Percentiles rank a stretch among this genome's conserved stretches.
These are phyloP conservation scores for Prionailurus viverrinus DNA, from an alignment of 2,113 vertebrate species.

Conservation along the genomic window DNA sequence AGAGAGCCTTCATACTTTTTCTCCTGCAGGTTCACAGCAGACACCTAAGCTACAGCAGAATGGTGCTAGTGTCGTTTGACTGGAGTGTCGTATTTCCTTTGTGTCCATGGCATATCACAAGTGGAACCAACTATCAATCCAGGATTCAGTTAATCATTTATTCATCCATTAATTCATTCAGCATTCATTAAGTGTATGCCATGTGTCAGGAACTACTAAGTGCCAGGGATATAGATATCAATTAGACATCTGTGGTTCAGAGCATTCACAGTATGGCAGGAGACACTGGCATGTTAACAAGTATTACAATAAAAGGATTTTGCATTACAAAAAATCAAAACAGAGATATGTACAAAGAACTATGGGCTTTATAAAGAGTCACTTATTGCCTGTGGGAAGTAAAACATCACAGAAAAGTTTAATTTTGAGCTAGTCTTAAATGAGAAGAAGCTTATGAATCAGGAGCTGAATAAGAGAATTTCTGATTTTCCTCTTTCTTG, in stretches of 20 bases:
- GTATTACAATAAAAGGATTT: not conserved
- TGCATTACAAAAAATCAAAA: not conserved
- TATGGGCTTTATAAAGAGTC: not conserved
- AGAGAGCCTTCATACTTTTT: not conserved
- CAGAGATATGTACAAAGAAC: not conserved
- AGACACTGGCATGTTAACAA: not conserved
- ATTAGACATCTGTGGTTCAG: not conserved
- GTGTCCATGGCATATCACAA: not conserved
- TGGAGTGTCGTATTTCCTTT: not conserved
- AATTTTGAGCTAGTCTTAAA: slow-evolving; percentile 12
- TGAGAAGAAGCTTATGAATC: not conserved
- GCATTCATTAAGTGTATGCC: not conserved
- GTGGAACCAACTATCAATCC: not conserved
- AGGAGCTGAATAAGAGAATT: not conserved
- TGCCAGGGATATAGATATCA: not conserved
- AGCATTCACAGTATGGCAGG: not conserved
- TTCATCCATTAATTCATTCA: not conserved
- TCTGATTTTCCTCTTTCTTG: not conserved
- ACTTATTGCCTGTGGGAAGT: not conserved
- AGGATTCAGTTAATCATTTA: not conserved
- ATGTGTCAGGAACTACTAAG: not conserved
- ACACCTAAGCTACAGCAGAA: not conserved
- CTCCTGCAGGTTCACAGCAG: not conserved
- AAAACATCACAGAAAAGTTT: not conserved
- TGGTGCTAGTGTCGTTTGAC: not conserved